Conservation (phyloP, 2,797 vertebrate genomes). For the Limosa lapponica region DNA sequence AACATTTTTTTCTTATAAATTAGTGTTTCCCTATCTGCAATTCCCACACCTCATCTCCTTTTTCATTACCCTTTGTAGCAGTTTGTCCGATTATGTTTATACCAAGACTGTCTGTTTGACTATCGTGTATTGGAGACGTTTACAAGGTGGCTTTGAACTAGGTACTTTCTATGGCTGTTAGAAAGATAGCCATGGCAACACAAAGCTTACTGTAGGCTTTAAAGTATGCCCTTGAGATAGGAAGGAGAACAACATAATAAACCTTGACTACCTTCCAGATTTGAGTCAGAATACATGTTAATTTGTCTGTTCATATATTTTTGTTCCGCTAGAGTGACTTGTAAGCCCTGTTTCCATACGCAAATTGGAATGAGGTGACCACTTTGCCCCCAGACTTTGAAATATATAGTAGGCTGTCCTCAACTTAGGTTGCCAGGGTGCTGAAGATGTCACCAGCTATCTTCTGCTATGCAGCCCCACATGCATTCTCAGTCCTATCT, state of each 20-base stretch:
- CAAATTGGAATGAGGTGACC: background rate
- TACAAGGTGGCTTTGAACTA: background rate
- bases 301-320: background rate
- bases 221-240: background rate
- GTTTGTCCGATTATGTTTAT: background rate
- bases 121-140: background rate
- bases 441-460: background rate
- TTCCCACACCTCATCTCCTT: background rate
- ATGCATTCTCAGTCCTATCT: rapidly evolving
- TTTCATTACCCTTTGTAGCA: background rate
- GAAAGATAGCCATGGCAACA: background rate
- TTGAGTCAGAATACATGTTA: background rate
- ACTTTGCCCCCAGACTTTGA: background rate
- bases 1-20: background rate
- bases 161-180: background rate
- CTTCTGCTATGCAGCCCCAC: background rate
- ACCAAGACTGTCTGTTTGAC: background rate
- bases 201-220: background rate
- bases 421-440: background rate
- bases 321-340: background rate
- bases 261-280: background rate
- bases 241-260: background rate
- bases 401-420: background rate
- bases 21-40: background rate
- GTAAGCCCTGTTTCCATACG: background rate